Conservation (phyloP, 2,797 vertebrate species). For the Lithobates pipiens region DNA sequence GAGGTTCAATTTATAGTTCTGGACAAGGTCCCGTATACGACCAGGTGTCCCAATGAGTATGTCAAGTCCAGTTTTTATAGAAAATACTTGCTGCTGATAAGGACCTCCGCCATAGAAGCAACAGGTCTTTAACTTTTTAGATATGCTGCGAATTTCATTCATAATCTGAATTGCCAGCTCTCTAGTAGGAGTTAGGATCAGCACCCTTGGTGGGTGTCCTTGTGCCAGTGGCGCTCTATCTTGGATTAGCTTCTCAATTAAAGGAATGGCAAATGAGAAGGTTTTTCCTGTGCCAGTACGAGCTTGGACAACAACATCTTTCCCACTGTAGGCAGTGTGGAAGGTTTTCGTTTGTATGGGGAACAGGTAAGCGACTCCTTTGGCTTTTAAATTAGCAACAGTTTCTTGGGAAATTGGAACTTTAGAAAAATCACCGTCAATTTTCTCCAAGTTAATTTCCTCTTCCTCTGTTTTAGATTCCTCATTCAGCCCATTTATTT, state of each 20-base stretch:
- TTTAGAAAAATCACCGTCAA: conserved; percentile 90
- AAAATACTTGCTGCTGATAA: conserved; percentile 92
- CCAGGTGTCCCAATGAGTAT: conserved; percentile 96
- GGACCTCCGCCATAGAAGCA: conserved; percentile 97
- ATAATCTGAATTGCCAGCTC: conserved; percentile 94
- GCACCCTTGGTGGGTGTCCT: conserved; percentile 89
- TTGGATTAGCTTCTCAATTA: conserved; percentile 88
- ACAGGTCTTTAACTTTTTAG: conserved; percentile 81
- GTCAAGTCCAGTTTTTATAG: conserved; percentile 90
- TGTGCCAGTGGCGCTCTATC: conserved; percentile 68
- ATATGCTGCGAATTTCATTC: conserved; percentile 90
- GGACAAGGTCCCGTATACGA: conserved; percentile 90
- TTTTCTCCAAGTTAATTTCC: conserved; percentile 84
- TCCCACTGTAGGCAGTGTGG: conserved; percentile 87
- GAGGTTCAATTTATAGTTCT: conserved; percentile 90
- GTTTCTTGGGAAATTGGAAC: conserved; percentile 88
- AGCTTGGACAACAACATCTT: conserved; percentile 93
- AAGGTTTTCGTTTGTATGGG: conserved; percentile 95
- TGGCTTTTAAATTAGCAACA: conserved; percentile 88
- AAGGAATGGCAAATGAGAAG: conserved; percentile 92
- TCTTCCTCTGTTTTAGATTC: conserved; percentile 44
- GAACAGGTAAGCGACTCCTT: conserved; percentile 90
- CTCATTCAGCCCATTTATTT: background rate
- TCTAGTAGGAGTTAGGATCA: conserved; percentile 93
- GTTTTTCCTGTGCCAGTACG: conserved; percentile 97